A percentile compares a stretch with the other conserved stretches of the same genome.
Conservation (phyloP, 2,888 invertebrate species). For the Ormyrus thymus region DNA sequence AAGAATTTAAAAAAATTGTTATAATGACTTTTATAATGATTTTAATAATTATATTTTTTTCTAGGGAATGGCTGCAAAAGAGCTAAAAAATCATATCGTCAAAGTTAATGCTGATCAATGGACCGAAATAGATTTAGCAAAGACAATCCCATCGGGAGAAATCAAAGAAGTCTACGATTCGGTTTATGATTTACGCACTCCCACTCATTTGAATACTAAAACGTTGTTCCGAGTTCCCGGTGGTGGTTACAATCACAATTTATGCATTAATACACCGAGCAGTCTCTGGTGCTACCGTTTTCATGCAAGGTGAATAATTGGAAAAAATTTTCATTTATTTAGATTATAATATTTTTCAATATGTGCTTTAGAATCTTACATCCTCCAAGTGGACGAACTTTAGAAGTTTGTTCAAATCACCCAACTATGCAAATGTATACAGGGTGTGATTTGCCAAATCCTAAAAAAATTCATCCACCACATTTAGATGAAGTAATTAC, state of each 20-base stretch:
- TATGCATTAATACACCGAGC: conserved; percentile 71
- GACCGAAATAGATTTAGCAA: conserved; percentile 71
- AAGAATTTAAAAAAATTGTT: neutral
- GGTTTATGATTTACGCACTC: conserved; percentile 75
- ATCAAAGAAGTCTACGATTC: conserved; percentile 67
- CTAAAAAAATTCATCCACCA: conserved; percentile 49
- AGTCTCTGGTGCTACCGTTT: conserved; percentile 64
- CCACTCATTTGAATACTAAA: conserved; percentile 72
- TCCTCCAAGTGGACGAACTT: conserved; percentile 73
- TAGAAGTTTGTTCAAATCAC: conserved; percentile 78
- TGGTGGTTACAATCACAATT: conserved; percentile 77
- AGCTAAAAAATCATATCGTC: conserved; percentile 71
- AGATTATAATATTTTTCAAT: neutral
- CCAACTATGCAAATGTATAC: conserved; percentile 80
- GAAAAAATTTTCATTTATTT: conserved; percentile 1
- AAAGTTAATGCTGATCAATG: conserved; percentile 75
- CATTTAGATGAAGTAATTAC: conserved; percentile 52
- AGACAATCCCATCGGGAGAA: conserved; percentile 70
- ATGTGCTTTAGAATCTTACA: conserved; percentile 68
- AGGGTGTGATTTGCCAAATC: conserved; percentile 74
- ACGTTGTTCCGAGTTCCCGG: conserved; percentile 68
- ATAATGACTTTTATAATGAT: neutral
- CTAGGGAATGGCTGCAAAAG: conserved; percentile 69
- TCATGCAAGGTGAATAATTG: conserved; percentile 68
- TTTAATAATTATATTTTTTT: neutral